These are phyloP conservation scores for Sclerodermus sp. DNA, from an alignment of 2,888 invertebrate species.

Conservation along the genomic window DNA sequence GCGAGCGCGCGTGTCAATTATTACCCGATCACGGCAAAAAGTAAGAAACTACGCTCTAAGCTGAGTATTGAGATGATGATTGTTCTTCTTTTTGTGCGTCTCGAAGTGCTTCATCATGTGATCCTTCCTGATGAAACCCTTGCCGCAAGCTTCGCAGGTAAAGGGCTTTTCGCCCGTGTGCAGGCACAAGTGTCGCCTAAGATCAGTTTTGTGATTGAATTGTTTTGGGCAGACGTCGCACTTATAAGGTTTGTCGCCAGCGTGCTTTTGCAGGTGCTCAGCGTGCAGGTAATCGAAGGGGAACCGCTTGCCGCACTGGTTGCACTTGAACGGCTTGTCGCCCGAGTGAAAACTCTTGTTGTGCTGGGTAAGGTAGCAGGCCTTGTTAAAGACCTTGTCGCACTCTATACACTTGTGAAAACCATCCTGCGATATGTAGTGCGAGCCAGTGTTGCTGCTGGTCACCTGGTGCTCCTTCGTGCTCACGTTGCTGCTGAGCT, in stretches of 20 bases:
- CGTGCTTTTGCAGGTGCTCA: conserved; percentile 76
- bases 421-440: conserved; percentile 46
- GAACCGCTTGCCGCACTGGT: conserved; percentile 83
- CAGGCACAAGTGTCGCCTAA: conserved; percentile 82
- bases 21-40: not conserved
- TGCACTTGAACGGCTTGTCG: conserved; percentile 83
- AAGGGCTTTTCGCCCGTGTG: conserved; percentile 87
- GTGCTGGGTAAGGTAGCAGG: conserved; percentile 88
- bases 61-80: conserved; percentile 42
- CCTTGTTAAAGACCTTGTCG: conserved; percentile 81
- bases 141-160: conserved; percentile 78
- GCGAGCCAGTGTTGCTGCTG: conserved; percentile 38
- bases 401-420: conserved; percentile 77
- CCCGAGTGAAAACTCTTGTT: conserved; percentile 88
- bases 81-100: conserved; percentile 71
- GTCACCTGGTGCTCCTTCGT: conserved; percentile 43
- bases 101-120: conserved; percentile 87
- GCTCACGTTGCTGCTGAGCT: conserved; percentile 13
- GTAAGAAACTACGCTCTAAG: conserved; percentile 39
- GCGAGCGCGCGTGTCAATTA: not conserved
- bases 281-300: conserved; percentile 71
- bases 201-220: conserved; percentile 89
- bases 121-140: conserved; percentile 88
- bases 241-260: conserved; percentile 83
- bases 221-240: conserved; percentile 84